Evolutionary conservation across 2,888 invertebrate species (phyloP).

Genomic region (Volucella inanis): DNA sequence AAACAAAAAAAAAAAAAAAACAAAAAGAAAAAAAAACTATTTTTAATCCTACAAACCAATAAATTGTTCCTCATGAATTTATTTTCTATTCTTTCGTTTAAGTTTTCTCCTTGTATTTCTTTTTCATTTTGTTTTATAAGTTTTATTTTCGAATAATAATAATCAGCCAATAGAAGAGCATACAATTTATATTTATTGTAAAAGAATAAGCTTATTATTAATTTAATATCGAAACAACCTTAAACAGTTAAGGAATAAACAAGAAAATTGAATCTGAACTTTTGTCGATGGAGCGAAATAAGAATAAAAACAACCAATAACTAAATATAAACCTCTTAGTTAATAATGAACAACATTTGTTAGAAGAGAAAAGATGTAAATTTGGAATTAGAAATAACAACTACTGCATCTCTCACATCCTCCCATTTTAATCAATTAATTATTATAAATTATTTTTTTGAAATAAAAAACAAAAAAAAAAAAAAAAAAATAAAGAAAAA

Average conservation of each 20-base stretch:
- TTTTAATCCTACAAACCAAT: neutral
- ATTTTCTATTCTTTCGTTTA: neutral
- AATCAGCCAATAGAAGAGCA: conserved; percentile 65
- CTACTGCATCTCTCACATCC: conserved; percentile 55
- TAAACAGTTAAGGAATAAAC: neutral
- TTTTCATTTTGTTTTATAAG: neutral
- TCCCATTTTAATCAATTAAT: conserved; percentile 67
- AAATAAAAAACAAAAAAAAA: conserved; percentile 44
- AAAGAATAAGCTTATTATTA: conserved; percentile 65
- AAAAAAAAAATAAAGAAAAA: conserved; percentile 15
- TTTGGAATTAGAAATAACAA: conserved; percentile 32
- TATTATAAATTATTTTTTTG: conserved; percentile 60
- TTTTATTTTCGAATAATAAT: conserved; percentile 48
- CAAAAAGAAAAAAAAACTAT: neutral
- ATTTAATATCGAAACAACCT: conserved; percentile 57
- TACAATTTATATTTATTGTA: conserved; percentile 72
- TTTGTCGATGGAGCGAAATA: conserved; percentile 39
- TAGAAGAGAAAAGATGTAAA: conserved; percentile 24
- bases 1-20: neutral
- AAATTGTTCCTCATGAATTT: conserved; percentile 45
- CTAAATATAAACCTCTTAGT: conserved; percentile 3
- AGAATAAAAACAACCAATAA: conserved; percentile 13
- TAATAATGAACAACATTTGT: no score
- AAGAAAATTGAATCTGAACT: conserved; percentile 20
- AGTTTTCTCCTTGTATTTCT: neutral